Base-by-base conservation (phyloP, 2,113 vertebrate species). In the Plestiodon gilberti region DNA sequence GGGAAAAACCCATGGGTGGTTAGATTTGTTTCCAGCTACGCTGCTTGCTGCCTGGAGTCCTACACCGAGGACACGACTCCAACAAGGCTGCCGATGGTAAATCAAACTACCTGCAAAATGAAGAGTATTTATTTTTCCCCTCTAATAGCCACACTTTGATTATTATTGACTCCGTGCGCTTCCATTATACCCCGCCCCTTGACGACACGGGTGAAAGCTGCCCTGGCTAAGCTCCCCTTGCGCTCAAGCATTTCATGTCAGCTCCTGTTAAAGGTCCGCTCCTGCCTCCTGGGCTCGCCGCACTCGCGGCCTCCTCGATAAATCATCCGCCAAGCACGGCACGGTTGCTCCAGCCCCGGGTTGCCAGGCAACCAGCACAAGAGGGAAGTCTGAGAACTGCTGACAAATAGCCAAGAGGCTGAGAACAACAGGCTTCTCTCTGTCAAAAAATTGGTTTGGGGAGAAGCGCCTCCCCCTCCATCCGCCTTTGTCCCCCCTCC, bases 351-450 rank as follows among this genome's bases (percentile, higher is more conserved):
- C 92, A 94, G 96, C 96, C 96, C 96, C 61, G 85, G 92, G 98
- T 99, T 98, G 98, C 98, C 97, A 98, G 94, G 98, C 97, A 96
- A 99, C 98, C 93, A 43, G 71, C 84, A 94, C 96, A 65, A 94
- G 95, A 97, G 96, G 94, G 95, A 96, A 91, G 95, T 90, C 94
- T 91, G 93, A 87, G 94, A 92, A 93, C 55, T 13, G 93, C 97
- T 96, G 97, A 97, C 98, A 97, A 97, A 97, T 94, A 94, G 96
- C 97, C 97, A 96, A 97, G 96, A 91, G 95, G 96, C 96, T 96
- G 97, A 96, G 64, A 97, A 98, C 97, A 96, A 97, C 97, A 97
- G 97, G 90, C 96, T 95, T 94, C 95, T 95, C 95, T 96, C 97
- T 96, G 96, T 97, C 95, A 92, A 94, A 92, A 83, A 97, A 96